Evolutionary conservation across 2,113 vertebrate species (phyloP), one percentile per base, ranked within the genome.

Genomic region (Poeciliopsis turrubarensis): DNA sequence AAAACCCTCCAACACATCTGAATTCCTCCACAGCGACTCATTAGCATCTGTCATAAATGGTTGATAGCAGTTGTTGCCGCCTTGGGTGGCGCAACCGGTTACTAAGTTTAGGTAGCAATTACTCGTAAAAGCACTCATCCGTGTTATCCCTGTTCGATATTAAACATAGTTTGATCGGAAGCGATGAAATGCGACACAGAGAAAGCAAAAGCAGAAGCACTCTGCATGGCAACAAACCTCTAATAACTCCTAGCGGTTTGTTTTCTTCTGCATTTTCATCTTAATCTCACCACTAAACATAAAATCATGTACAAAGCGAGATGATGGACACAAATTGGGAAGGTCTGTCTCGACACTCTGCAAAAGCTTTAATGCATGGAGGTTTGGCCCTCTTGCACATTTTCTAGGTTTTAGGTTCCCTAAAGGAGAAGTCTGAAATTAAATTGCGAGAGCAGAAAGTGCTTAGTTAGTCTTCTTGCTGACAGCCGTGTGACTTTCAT

Each of bases 321-420:
- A n/a, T 41, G 64, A 65, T 26, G 31, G 65, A 44, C 37, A 44
- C n/a, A 67, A 44, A 67, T 67, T 67, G 25, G 34, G 12, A 39
- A 26, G 22, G 51, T 25, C 51, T 54, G 51, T 54, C 22, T 54
- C 17, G 22, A 54, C 44, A 57, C 51, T n/a, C 51, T 57, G 51
- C 7, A 57, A 57, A 57, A 57, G 34, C 51, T 57, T n/a, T 57
- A 17, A 57, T n/a, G 51, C 51, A 25, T 22, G 51, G 5, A 47
- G 44, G 44, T 47, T 47, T 47, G 44, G 44, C 2, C 14, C 17
- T 19, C 17, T 19, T 47, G 17, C 8, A 10, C 1, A n/a, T 57
- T 57, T 57, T 57, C 51, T 10, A 57, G 51, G 51, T 8, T 2
- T 3, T 54, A 8, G 51, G 22, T 57, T n/a, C 22, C 51, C 51